A percentile compares a stretch with the other conserved stretches of the same genome.
phyloP scores from a whole-genome alignment of 1,140 invertebrate species.

The Penaeus indicus region DNA sequence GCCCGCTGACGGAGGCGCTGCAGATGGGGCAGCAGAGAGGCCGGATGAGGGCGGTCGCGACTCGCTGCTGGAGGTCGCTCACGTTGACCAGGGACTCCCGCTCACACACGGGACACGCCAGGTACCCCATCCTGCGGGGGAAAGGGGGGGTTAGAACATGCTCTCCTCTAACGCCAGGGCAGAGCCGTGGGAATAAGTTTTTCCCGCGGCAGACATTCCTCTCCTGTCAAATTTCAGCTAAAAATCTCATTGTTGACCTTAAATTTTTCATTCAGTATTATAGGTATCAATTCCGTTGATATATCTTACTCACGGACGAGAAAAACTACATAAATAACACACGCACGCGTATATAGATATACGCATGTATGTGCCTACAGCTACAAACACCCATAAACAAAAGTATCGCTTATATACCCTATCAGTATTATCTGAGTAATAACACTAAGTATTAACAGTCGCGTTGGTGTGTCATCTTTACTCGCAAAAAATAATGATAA shows the following conservation, averaged over 20 bases:
- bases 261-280: neutral
- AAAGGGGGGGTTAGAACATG: too few relatives aligned
- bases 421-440: neutral
- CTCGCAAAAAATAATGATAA: too few relatives aligned
- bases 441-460: neutral
- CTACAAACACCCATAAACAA: neutral
- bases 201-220: neutral
- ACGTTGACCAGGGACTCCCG: constrained; percentile 53
- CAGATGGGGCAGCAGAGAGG: constrained; percentile 56
- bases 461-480: too few relatives aligned
- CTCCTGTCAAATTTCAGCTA: neutral
- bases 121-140: constrained; percentile 57
- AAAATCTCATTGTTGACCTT: neutral
- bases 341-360: neutral
- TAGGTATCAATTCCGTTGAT: neutral
- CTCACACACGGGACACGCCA: constrained; percentile 61
- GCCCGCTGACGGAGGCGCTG: constrained; percentile 59
- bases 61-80: constrained; percentile 51
- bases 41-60: constrained; percentile 57
- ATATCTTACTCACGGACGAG: neutral
- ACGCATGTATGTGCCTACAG: neutral
- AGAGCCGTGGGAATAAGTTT: neutral
- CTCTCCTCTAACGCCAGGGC: too few relatives aligned
- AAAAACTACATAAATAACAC: neutral
- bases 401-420: neutral